A percentile compares a stretch with the other conserved stretches of the same genome.
These are phyloP conservation scores for Glaucomys volans DNA, from an alignment of 2,113 vertebrate species.

Conservation along the genomic window DNA sequence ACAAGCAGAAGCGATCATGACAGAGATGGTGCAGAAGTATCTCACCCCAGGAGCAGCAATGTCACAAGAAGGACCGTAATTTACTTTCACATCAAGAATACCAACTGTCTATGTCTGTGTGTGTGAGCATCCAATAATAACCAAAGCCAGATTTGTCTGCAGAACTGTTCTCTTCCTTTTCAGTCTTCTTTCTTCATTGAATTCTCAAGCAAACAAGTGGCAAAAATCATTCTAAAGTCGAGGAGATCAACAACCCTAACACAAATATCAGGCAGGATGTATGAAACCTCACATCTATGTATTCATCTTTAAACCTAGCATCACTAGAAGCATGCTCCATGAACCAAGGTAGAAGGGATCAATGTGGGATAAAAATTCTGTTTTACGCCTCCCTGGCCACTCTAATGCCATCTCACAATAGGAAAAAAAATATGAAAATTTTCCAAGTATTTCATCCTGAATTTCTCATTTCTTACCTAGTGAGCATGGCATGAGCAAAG, in stretches of 20 bases:
- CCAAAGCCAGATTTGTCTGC: neutral
- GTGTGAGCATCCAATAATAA: neutral
- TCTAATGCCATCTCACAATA: neutral
- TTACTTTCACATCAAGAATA: neutral
- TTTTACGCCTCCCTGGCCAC: neutral
- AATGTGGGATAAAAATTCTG: neutral
- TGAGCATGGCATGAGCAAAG: neutral
- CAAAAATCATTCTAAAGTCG: neutral
- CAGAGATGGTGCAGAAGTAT: neutral
- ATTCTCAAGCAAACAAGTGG: neutral
- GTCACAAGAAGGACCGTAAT: fast-evolving
- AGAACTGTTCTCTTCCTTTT: neutral
- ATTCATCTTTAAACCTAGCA: neutral
- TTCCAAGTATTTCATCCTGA: neutral
- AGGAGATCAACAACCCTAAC: neutral
- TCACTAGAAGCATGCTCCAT: too few relatives aligned
- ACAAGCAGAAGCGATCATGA: too few relatives aligned
- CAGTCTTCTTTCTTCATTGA: neutral
- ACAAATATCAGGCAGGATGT: neutral
- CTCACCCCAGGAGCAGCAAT: neutral
- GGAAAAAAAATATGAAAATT: neutral
- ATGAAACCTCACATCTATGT: neutral
- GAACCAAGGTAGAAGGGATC: neutral
- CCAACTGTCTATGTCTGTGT: fast-evolving
- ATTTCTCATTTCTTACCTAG: neutral